Evolutionary conservation across 2,797 vertebrate species (phyloP).

Genomic region (Nyctalus aviator): DNA sequence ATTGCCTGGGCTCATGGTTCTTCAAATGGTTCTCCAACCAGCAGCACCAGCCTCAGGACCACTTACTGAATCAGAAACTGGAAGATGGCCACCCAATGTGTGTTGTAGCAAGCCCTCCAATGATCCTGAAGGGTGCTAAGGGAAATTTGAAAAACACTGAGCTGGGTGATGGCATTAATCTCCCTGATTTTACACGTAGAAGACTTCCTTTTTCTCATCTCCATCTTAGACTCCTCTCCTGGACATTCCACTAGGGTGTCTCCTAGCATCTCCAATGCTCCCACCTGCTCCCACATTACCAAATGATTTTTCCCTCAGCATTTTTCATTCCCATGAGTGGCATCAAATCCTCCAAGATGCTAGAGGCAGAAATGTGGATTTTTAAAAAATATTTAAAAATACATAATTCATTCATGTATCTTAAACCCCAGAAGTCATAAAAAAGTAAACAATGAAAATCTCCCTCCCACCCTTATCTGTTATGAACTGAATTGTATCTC

Average conservation of each 20-base stretch:
- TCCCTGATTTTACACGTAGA: neutral
- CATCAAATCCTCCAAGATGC: neutral
- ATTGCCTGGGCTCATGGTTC: neutral
- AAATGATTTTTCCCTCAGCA: neutral
- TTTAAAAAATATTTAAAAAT: neutral
- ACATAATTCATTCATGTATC: neutral
- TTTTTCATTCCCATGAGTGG: neutral
- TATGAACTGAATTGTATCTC: neutral
- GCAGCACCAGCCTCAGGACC: neutral
- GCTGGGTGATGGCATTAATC: neutral
- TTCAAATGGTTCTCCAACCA: neutral
- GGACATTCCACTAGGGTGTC: neutral
- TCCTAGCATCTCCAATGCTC: neutral
- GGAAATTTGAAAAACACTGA: neutral
- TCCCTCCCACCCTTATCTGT: neutral
- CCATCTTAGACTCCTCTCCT: neutral
- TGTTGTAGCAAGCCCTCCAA: neutral
- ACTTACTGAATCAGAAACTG: neutral
- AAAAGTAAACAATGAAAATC: neutral
- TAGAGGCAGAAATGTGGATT: neutral
- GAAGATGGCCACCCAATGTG: neutral
- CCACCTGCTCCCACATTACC: no score
- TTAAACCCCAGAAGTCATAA: neutral
- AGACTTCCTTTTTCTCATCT: neutral
- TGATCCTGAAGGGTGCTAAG: neutral